These are phyloP conservation scores for Macrotis lagotis DNA, from an alignment of 2,113 vertebrate genomes.

Conservation along the genomic window DNA sequence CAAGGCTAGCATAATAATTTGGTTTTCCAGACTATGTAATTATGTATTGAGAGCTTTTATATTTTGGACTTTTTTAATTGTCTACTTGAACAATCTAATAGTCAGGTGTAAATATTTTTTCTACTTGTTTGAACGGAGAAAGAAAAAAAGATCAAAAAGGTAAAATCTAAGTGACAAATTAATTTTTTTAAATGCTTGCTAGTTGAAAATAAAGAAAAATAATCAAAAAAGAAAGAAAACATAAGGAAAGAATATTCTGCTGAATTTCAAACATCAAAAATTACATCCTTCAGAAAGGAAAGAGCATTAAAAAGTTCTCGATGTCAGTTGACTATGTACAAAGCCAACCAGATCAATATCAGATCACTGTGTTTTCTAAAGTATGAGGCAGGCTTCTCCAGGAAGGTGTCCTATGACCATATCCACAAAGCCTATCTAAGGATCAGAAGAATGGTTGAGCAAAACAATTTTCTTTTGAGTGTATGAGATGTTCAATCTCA, in stretches of 20 bases:
- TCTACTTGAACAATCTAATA: background rate
- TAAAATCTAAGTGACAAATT: background rate
- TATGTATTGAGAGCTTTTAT: background rate
- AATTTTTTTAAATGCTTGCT: background rate
- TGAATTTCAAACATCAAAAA: background rate
- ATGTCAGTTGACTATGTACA: background rate
- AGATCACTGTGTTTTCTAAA: background rate
- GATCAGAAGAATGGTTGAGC: background rate
- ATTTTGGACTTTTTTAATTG: background rate
- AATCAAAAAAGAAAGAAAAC: background rate
- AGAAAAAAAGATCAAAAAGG: background rate
- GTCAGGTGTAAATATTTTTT: background rate
- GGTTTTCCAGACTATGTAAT: background rate
- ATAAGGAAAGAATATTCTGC: background rate
- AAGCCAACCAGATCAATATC: background rate
- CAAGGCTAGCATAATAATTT: background rate
- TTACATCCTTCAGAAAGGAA: background rate
- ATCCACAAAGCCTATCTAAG: background rate
- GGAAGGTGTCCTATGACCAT: background rate
- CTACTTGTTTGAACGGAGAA: background rate
- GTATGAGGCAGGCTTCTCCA: background rate
- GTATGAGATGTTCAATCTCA: background rate
- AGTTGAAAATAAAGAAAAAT: background rate
- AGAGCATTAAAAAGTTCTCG: background rate
- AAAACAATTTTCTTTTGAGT: too few species aligned